A percentile compares a stretch with the other conserved stretches of the same genome.
These are phyloP conservation scores for Acanthisitta chloris DNA, from an alignment of 2,113 vertebrate genomes.

Conservation along the genomic window DNA sequence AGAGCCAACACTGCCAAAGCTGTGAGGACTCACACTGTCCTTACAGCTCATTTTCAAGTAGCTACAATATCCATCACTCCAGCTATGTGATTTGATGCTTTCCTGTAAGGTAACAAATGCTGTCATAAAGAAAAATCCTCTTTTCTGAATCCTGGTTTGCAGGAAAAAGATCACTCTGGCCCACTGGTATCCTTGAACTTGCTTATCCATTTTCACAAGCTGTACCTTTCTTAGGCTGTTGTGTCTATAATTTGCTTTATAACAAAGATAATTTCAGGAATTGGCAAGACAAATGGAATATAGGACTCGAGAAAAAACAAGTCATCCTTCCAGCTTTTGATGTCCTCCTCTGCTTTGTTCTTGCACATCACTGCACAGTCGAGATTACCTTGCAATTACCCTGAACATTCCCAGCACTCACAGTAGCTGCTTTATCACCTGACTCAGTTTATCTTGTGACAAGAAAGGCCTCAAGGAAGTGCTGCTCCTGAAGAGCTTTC, in stretches of 20 bases:
- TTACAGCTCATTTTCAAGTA: not conserved
- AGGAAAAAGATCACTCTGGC: not conserved
- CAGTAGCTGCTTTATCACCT: rapidly evolving
- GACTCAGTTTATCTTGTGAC: not conserved
- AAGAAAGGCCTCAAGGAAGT: not conserved
- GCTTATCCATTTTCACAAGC: not conserved
- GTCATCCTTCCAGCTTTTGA: not conserved
- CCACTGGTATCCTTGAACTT: not conserved
- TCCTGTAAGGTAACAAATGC: not conserved
- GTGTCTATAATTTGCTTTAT: not conserved
- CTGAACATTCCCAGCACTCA: rapidly evolving
- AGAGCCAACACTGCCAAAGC: not conserved
- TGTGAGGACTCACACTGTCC: rapidly evolving
- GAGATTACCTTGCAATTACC: not conserved
- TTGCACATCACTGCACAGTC: rapidly evolving
- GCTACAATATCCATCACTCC: not conserved
- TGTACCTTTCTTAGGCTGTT: not conserved
- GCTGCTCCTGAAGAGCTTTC: not conserved
- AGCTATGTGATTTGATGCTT: rapidly evolving
- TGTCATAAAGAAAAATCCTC: not conserved
- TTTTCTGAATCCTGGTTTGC: not conserved
- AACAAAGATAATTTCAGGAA: not conserved
- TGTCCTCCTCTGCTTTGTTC: not conserved
- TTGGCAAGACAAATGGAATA: not conserved
- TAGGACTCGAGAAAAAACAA: not conserved